Evolutionary conservation across 1,140 invertebrate genomes (phyloP), one percentile per base, ranked within the genome.

Genomic region (Elysia chlorotica): DNA sequence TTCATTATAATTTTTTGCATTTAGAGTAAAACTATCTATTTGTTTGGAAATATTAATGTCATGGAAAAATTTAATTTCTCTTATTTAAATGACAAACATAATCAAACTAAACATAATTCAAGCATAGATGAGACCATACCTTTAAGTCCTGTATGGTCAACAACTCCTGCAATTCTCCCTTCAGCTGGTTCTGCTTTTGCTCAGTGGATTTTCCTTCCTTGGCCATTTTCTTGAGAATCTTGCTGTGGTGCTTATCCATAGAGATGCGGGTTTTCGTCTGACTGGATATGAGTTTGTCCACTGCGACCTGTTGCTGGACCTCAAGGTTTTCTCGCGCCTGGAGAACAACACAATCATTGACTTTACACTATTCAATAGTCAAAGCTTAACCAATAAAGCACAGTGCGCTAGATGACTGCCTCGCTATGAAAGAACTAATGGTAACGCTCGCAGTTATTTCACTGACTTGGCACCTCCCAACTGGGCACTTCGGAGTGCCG

Each of bases 61-160:
- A 30, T 59, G 25, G 6, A 17, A 17, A 25, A 17, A 25, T 59
- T 30, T 59, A 30, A 23, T 10, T 59, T 25, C 14, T 19, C 10
- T 25, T 59, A 25, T 6, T 10, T 17, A 23, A 14, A 30, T 25
- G 25, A 30, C 57, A 59, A 10, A 48, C 41, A 48, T 14, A 48
- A 48, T 48, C n/a, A 48, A 48, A 61, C 14, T 10, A 61, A 61
- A 3, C 21, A 21, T 35, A 17, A 21, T 35, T 57, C 23, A 19
- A 10, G 38, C 6, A 33, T 19, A 63, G 10, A 28, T 36, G 19
- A 48, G 17, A 56, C n/a, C 30, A 59, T 59, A 82, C 81, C 71
- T 86, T 78, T 28, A 85, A 81, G 63, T 85, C 80, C 35, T 82
- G 81, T 23, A 80, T 76, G 37, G 80, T 76, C 1, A 82, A 67